Evolutionary conservation across 2,888 invertebrate genomes (phyloP), one percentile per base, ranked within the genome.

Genomic region (Falcaria lacertinaria): DNA sequence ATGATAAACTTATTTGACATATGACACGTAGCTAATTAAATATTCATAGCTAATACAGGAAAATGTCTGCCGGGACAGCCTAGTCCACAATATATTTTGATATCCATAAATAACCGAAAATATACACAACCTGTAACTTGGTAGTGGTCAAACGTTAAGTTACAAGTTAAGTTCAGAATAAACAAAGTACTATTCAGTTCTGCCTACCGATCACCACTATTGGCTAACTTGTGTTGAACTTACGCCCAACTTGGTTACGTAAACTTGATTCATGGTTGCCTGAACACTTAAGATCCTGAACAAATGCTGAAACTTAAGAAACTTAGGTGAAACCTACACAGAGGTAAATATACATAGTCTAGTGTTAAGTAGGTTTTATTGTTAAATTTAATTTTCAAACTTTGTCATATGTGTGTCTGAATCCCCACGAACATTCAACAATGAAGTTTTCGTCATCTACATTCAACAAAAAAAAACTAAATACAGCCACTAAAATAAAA

Each of bases 221-320:
- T 17, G 22, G n/a, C 28, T 2, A 37, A 25, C 14, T 11, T 37
- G 13, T 16, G 36, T 37, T 37, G 8, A 25, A 25, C 22, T 25
- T 25, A 37, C 19, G 53, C 56, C 60, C 62, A 53, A 64, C 50
- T 57, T 55, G 54, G 40, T 45, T 44, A 43, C 44, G 53, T 52
- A 60, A 50, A 47, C 48, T 42, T 44, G 52, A 62, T 57, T 60
- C 59, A 54, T 42, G 43, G 57, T 14, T 8, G 14, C 28, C 11
- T 28, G 28, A 5, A 16, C n/a, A n/a, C 36, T 19, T 36, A 50
- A 54, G 34, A 56, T 45, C 52, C 56, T 60, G 54, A 60, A 61
- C 63, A 69, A 68, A 69, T 68, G 64, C 54, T 62, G 58, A 57
- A 66, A 70, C 53, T 68, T 49, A 51, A 50, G 52, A 53, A 50